These are phyloP conservation scores for Thalassoma bifasciatum DNA, from an alignment of 2,113 vertebrate species.

Conservation along the genomic window DNA sequence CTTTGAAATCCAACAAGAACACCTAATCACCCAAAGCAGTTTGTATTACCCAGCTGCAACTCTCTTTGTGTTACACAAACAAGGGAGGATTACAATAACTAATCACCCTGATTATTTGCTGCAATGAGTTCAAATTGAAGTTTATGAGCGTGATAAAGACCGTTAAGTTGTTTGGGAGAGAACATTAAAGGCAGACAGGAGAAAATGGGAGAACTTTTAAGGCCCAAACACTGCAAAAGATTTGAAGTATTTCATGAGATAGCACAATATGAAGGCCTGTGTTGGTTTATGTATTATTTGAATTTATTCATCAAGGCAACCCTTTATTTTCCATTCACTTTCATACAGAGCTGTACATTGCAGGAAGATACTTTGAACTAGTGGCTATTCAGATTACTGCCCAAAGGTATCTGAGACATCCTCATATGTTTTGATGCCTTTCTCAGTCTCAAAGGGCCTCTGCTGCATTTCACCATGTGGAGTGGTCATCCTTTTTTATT, in stretches of 20 bases:
- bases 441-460: slow-evolving; percentile 59
- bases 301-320: slow-evolving; percentile 26
- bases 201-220: background rate
- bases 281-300: slow-evolving; percentile 35
- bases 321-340: slow-evolving; percentile 30
- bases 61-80: slow-evolving; percentile 45
- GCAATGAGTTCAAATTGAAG: slow-evolving; percentile 35
- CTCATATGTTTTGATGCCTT: slow-evolving; percentile 70
- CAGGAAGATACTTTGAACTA: slow-evolving; percentile 47
- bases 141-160: slow-evolving; percentile 46
- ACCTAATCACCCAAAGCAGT: slow-evolving; percentile 41
- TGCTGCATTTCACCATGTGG: slow-evolving; percentile 60
- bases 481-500: slow-evolving; percentile 45
- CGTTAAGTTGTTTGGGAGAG: slow-evolving; percentile 27
- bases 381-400: slow-evolving; percentile 49
- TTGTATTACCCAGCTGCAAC: slow-evolving; percentile 31
- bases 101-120: slow-evolving; percentile 43
- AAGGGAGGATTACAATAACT: slow-evolving; percentile 30
- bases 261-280: slow-evolving; percentile 38
- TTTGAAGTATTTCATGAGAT: slow-evolving; percentile 37
- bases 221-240: slow-evolving; percentile 27
- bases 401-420: slow-evolving; percentile 33
- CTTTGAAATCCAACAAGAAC: slow-evolving; percentile 60
- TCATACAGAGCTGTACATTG: slow-evolving; percentile 57
- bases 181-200: background rate